Percentiles rank a stretch among this genome's conserved stretches.
These are phyloP conservation scores for Ariopsis seemanni DNA, from an alignment of 2,113 vertebrate genomes.

Conservation along the genomic window DNA sequence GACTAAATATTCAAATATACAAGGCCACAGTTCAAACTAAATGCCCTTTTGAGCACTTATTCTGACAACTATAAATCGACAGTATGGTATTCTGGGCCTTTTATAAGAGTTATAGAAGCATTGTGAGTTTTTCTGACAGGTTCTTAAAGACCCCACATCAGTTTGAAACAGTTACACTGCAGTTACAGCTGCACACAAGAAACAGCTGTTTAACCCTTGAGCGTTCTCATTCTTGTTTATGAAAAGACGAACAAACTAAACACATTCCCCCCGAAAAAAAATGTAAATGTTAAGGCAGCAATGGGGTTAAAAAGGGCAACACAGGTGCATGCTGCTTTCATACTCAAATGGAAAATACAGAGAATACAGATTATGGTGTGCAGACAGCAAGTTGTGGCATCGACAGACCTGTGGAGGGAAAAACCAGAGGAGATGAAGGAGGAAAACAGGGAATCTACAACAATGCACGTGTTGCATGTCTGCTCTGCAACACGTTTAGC, in stretches of 20 bases:
- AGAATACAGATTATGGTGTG: not conserved
- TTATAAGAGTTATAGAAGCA: not conserved
- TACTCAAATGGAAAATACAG: not conserved
- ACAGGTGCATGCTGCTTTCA: not conserved
- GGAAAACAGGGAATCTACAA: not conserved
- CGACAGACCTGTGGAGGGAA: conserved; percentile 38
- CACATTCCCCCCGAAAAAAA: not conserved
- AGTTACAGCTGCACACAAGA: not conserved
- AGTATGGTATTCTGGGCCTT: not conserved
- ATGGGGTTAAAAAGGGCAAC: not conserved
- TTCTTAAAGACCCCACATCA: not conserved
- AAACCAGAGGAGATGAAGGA: conserved; percentile 30
- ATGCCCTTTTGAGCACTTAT: not conserved
- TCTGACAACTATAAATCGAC: not conserved
- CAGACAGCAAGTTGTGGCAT: not conserved
- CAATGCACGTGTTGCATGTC: conserved; percentile 45
- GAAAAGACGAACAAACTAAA: not conserved
- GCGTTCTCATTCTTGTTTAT: not conserved
- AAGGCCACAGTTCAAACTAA: not conserved
- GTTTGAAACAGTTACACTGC: not conserved
- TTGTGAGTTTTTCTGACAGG: not conserved
- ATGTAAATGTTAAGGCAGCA: not conserved
- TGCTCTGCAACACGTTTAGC: conserved; percentile 45
- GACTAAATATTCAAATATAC: not conserved
- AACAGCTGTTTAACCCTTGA: conserved; percentile 2